Base-by-base conservation (phyloP, 2,888 invertebrate genomes). In the Microctonus aethiopoides region DNA sequence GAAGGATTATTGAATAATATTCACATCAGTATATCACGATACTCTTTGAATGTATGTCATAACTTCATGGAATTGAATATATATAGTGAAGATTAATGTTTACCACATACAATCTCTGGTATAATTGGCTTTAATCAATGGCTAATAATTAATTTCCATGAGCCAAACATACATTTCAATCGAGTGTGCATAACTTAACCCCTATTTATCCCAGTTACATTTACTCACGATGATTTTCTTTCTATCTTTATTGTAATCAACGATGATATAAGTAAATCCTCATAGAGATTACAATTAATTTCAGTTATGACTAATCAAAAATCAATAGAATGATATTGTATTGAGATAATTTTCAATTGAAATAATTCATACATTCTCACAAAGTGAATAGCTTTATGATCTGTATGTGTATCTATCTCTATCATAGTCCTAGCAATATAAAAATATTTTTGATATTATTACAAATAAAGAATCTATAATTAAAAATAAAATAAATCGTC, bases 381-480 rank as follows among this genome's bases (percentile, higher is more conserved):
- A 22, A 41, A 61, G 61, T 61, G 61, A 61, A 61, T 41, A 61
- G 61, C n/a, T n/a, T 61, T 36, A 41, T 36, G 41, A 39, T 61
- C n/a, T n/a, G n/a, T n/a, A n/a, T n/a, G n/a, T n/a, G n/a, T n/a
- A n/a, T n/a, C n/a, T n/a, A n/a, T n/a, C n/a, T n/a, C n/a, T n/a
- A n/a, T n/a, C n/a, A n/a, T n/a, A n/a, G n/a, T n/a, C n/a, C n/a
- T n/a, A n/a, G n/a, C n/a, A n/a, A n/a, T n/a, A n/a, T n/a, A n/a
- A n/a, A n/a, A n/a, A n/a, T n/a, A n/a, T n/a, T n/a, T n/a, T n/a
- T n/a, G n/a, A n/a, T 24, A 13, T 24, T 26, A 26, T 29, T 29
- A 29, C 1, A 54, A n/a, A n/a, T 22, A 26, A 54, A 54, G 24
- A n/a, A n/a, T 26, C n/a, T 54, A 10, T 24, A 24, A 54, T 54